A percentile compares a stretch with the other conserved stretches of the same genome.
Conservation (phyloP, 2,797 vertebrate genomes). For the Pteropus rufus region DNA sequence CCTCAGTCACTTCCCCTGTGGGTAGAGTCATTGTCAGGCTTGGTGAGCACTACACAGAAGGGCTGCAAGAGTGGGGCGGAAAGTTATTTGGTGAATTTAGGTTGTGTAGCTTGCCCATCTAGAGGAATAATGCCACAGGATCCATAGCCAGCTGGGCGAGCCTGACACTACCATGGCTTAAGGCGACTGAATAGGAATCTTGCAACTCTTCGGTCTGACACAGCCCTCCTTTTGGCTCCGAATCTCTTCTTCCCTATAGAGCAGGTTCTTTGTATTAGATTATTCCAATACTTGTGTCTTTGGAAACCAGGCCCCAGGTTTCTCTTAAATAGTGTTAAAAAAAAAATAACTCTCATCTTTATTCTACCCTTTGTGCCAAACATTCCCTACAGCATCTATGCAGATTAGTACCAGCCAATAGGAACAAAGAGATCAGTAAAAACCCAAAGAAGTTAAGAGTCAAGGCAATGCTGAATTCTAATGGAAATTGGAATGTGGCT, state of each 20-base stretch:
- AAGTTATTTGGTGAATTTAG: too few species aligned
- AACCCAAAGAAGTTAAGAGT: not conserved
- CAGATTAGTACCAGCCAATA: not conserved
- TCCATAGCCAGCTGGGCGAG: not conserved
- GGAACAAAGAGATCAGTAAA: not conserved
- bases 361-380: not conserved
- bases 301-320: not conserved
- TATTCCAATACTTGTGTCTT: not conserved
- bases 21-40: too few species aligned
- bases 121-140: not conserved
- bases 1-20: not conserved
- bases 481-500: not conserved
- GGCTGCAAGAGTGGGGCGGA: not conserved
- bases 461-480: not conserved
- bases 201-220: not conserved
- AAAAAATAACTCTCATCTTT: not conserved
- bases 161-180: not conserved
- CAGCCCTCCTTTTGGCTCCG: not conserved
- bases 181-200: not conserved
- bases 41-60: not conserved
- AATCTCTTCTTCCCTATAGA: not conserved
- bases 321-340: not conserved
- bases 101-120: not conserved
- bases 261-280: not conserved
- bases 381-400: not conserved